phyloP scores from a whole-genome alignment of 2,888 invertebrate species.

The Thalpophila matura region DNA sequence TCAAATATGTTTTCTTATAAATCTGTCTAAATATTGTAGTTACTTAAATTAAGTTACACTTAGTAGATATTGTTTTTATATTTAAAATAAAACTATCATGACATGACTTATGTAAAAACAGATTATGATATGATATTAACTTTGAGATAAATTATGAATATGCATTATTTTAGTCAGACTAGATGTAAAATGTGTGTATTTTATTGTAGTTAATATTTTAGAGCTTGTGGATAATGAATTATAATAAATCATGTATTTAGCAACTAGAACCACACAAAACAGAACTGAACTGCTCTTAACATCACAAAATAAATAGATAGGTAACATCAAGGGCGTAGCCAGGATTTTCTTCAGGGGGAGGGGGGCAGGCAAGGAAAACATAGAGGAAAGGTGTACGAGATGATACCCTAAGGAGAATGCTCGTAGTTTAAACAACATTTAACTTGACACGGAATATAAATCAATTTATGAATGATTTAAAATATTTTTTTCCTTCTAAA shows the following conservation, averaged over 20 bases:
- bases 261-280: constrained; percentile 40
- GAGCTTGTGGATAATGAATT: constrained; percentile 61
- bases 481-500: no score
- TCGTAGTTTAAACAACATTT: no score
- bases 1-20: constrained; percentile 59
- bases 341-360: no score
- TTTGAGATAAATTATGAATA: constrained; percentile 43
- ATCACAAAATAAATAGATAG: no score
- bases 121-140: constrained; percentile 46
- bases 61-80: constrained; percentile 59
- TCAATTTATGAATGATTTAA: no score
- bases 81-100: constrained; percentile 56
- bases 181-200: constrained; percentile 55
- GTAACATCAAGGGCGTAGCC: no score
- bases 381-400: no score
- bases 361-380: no score
- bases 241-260: constrained; percentile 58
- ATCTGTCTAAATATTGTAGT: constrained; percentile 57
- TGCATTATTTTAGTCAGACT: constrained; percentile 49
- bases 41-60: constrained; percentile 57
- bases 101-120: constrained; percentile 52
- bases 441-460: no score
- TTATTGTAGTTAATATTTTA: constrained; percentile 52
- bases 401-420: no score
- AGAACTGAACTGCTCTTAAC: constrained; percentile 53